Conservation (phyloP, 2,797 vertebrate species). For the Micrastur ruficollis region DNA sequence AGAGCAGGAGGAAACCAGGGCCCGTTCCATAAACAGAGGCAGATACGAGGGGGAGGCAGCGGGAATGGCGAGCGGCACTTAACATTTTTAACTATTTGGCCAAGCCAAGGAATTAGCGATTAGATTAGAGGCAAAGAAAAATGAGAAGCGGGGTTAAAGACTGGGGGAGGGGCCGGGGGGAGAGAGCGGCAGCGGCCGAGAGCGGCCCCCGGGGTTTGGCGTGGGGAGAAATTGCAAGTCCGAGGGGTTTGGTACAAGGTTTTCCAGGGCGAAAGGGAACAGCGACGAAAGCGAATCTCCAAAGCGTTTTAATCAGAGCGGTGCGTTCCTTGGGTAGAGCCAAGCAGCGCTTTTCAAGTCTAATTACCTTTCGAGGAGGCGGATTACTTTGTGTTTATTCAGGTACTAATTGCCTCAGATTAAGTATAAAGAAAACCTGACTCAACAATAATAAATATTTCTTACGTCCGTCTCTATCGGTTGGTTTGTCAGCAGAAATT, state of each 20-base stretch:
- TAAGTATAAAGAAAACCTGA: constrained; percentile 15
- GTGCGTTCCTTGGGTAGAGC: constrained; percentile 26
- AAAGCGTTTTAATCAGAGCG: constrained; percentile 33
- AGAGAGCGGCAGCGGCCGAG: background rate
- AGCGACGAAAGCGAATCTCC: constrained; percentile 50
- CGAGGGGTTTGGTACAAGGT: constrained; percentile 27
- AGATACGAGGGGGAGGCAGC: constrained; percentile 77
- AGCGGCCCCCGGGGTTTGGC: background rate
- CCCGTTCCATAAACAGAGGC: constrained; percentile 82
- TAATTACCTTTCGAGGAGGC: constrained; percentile 45
- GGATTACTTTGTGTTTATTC: constrained; percentile 56
- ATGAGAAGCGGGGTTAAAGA: constrained; percentile 22
- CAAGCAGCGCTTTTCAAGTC: background rate
- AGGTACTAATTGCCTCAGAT: constrained; percentile 53
- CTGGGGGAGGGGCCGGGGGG: background rate
- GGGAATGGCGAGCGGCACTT: constrained; percentile 75
- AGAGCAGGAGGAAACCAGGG: constrained; percentile 79
- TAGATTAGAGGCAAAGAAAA: constrained; percentile 76
- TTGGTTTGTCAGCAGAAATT: background rate
- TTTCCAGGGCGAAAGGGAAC: constrained; percentile 36
- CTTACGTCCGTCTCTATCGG: background rate
- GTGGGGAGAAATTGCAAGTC: constrained; percentile 24
- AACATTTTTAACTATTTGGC: constrained; percentile 81
- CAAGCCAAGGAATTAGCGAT: constrained; percentile 74
- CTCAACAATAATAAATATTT: constrained; percentile 16